Conservation (phyloP, 2,888 invertebrate species). For the Ommatoiulus sabulosus region DNA sequence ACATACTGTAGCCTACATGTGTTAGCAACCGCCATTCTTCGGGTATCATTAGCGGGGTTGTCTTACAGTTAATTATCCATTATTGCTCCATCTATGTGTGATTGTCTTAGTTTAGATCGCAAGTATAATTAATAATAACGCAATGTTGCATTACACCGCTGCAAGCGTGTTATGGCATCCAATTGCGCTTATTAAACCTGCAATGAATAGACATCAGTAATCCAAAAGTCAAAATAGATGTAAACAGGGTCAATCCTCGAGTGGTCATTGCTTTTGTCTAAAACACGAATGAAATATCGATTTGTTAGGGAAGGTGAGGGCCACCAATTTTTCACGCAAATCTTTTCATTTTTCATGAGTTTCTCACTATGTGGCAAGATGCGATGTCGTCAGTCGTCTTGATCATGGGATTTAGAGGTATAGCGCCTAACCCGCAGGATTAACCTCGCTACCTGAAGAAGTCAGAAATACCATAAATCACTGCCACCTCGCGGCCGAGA, state of each 20-base stretch:
- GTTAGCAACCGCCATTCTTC: too few relatives aligned
- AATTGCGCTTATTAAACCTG: background rate
- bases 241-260: background rate
- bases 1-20: too few relatives aligned
- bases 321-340: background rate
- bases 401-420: constrained; percentile 1
- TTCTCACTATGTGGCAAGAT: constrained; percentile 15
- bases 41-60: too few relatives aligned
- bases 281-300: background rate
- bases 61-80: too few relatives aligned
- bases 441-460: constrained; percentile 45
- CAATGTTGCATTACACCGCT: too few relatives aligned
- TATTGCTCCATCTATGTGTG: too few relatives aligned
- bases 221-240: background rate
- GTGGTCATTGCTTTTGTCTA: background rate
- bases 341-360: background rate
- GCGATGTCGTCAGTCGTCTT: constrained; percentile 44
- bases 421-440: constrained; percentile 31
- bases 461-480: constrained; percentile 40
- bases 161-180: too few relatives aligned
- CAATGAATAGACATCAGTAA: background rate
- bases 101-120: too few relatives aligned
- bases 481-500: background rate
- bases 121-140: too few relatives aligned
- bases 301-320: background rate